Base-by-base conservation (phyloP, 2,113 vertebrate species). In the Pungitius pungitius region DNA sequence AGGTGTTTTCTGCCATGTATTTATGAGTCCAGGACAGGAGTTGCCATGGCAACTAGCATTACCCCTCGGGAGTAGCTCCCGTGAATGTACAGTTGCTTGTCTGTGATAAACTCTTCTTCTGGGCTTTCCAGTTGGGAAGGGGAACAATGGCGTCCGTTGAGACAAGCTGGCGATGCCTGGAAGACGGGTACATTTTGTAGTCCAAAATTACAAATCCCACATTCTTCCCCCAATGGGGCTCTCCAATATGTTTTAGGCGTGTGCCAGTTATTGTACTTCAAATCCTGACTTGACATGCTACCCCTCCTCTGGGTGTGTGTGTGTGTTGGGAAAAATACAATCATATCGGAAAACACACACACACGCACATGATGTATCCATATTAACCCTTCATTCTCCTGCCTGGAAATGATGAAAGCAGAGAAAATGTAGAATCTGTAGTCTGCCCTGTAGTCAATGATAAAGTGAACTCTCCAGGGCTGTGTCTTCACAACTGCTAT, bases 21-120 rank as follows among this genome's bases (percentile, higher is more conserved):
- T 90, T 87, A 79, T 87, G 78, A 85, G 84, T 82, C 63, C 74
- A 66, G 68, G 57, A 57, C 80, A 67, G 52, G 70, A 52, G 85
- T 91, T 93, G 86, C 89, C 85, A 88, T 92, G 87, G 89, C 72
- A 90, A 92, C 90, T 82, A 82, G 68, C 78, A 75, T 84, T 83
- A 78, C 75, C 81, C 83, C 84, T 81, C 68, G 82, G 80, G 83
- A 83, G 84, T 83, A 71, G 83, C 82, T 85, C 61, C 83, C 78
- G 73, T 56, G 54, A 84, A 75, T 68, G 80, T 91, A 87, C 84
- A 85, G 70, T 86, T 73, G 81, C 79, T 81, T 79, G 70, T 78
- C 77, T 27, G 30, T 85, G 81, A 85, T 79, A 82, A 85, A 87
- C 18, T 61, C 67, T 87, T 83, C 39, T 85, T 61, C 80, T 81